Percentiles rank a stretch among this genome's conserved stretches.
Evolutionary conservation across 1,140 invertebrate genomes (phyloP).

Genomic region (Zaprionus africanus): DNA sequence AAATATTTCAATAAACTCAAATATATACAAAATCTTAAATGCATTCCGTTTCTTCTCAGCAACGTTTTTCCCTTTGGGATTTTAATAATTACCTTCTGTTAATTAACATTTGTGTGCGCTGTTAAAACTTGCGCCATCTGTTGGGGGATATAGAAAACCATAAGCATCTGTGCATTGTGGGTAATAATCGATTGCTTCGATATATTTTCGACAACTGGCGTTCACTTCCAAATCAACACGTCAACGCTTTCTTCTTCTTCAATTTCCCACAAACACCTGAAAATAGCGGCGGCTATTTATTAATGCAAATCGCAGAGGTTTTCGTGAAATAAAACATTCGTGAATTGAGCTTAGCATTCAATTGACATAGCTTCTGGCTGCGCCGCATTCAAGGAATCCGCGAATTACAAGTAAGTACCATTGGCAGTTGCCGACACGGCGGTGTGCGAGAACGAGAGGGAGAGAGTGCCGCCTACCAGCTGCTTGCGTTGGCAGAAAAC

Average conservation of each 20-base stretch:
- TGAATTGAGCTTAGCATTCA: not conserved
- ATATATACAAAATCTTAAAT: not conserved
- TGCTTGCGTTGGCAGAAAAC: slow-evolving; percentile 77
- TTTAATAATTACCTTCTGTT: not conserved
- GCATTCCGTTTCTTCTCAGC: not conserved
- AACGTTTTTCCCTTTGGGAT: not conserved
- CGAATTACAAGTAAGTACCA: slow-evolving; percentile 31
- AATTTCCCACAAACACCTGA: slow-evolving; percentile 49
- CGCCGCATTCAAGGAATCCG: not conserved
- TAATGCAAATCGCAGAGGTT: slow-evolving; percentile 23
- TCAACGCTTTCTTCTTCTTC: slow-evolving; percentile 70
- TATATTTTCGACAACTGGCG: slow-evolving; percentile 34
- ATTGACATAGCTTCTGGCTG: slow-evolving; percentile 1
- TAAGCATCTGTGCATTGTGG: slow-evolving; percentile 9
- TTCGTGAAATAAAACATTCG: slow-evolving; percentile 43
- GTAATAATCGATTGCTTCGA: slow-evolving; percentile 17
- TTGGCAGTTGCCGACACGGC: not conserved
- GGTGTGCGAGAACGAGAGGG: not conserved
- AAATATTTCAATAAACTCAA: no score
- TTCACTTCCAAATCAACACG: slow-evolving; percentile 66
- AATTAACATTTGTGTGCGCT: not conserved
- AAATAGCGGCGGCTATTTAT: slow-evolving; percentile 39
- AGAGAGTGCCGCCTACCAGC: slow-evolving; percentile 35
- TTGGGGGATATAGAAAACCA: not conserved
- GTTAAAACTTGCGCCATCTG: slow-evolving; percentile 35